phyloP scores from a whole-genome alignment of 1,140 invertebrate species.

The Nautilus pompilius region DNA sequence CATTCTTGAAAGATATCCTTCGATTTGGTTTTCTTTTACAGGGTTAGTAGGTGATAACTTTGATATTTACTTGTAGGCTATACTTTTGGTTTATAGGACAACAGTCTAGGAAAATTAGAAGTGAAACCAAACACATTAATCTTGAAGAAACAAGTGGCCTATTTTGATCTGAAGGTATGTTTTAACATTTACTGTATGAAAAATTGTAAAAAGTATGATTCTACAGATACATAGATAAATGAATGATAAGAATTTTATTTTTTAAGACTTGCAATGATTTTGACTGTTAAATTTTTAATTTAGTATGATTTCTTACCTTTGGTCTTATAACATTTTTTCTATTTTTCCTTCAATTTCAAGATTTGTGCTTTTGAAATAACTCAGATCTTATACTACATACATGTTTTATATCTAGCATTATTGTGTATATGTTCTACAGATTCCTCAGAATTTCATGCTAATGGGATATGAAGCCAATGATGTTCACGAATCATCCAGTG shows the following conservation, averaged over 20 bases:
- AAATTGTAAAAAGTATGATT: no score
- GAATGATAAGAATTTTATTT: no score
- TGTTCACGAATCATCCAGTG: conserved; percentile 32
- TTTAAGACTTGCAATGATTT: not conserved
- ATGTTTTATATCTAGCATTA: not conserved
- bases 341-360: not conserved
- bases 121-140: conserved; percentile 39
- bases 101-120: conserved; percentile 39
- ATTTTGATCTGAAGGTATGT: conserved; percentile 43
- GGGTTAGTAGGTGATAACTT: no score
- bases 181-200: no score
- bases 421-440: conserved; percentile 21
- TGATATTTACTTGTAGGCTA: no score
- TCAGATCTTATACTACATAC: not conserved
- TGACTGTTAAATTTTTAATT: not conserved
- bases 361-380: not conserved
- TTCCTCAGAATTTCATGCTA: conserved; percentile 45
- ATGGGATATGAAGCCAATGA: conserved; percentile 35
- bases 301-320: not conserved
- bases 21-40: no score
- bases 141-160: conserved; percentile 49
- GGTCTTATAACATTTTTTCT: not conserved
- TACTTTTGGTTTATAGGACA: no score
- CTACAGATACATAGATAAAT: no score
- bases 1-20: no score